phyloP scores from a whole-genome alignment of 53 echinoderm and acorn worm genomes.

The Echinarachnius parma region DNA sequence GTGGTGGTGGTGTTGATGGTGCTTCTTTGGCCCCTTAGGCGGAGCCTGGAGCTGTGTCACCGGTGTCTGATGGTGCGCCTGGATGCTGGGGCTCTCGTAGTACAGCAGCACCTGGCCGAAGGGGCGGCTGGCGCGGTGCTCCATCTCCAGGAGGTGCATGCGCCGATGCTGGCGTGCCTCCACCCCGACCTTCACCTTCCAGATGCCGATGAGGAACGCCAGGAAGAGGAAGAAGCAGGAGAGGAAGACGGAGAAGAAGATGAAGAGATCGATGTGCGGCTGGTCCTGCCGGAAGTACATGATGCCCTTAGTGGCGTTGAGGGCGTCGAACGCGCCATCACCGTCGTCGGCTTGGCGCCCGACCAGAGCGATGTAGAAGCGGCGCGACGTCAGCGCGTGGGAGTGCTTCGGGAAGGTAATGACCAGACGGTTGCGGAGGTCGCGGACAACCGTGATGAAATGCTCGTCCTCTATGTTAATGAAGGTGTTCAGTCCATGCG shows the following conservation, averaged over 20 bases:
- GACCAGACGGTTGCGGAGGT: conserved; percentile 77
- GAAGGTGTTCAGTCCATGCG: conserved; percentile 74
- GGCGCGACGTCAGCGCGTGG: conserved; percentile 64
- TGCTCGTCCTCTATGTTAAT: conserved; percentile 63
- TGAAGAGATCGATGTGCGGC: conserved; percentile 96
- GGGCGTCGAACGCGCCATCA: no score
- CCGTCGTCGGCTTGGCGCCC: conserved; percentile 48
- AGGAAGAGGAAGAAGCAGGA: conserved; percentile 96
- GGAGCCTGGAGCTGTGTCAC: no score
- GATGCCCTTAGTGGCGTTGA: conserved; percentile 73
- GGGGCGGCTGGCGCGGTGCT: conserved; percentile 85
- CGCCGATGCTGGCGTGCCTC: conserved; percentile 78
- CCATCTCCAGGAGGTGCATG: conserved; percentile 76
- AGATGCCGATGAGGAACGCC: conserved; percentile 82
- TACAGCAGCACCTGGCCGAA: conserved; percentile 79
- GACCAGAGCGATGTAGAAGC: conserved; percentile 82
- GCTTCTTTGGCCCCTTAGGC: conserved; percentile 28
- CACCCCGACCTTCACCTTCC: conserved; percentile 90
- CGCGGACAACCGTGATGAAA: conserved; percentile 72
- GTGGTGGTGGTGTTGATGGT: no score
- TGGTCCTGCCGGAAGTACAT: conserved; percentile 95
- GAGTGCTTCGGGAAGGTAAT: conserved; percentile 74
- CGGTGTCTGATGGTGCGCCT: conserved; percentile 11
- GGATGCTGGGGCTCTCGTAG: conserved; percentile 37
- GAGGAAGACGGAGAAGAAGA: conserved; percentile 98